These are phyloP conservation scores for Melitaea athalia DNA, from an alignment of 2,888 invertebrate species.

Conservation along the genomic window DNA sequence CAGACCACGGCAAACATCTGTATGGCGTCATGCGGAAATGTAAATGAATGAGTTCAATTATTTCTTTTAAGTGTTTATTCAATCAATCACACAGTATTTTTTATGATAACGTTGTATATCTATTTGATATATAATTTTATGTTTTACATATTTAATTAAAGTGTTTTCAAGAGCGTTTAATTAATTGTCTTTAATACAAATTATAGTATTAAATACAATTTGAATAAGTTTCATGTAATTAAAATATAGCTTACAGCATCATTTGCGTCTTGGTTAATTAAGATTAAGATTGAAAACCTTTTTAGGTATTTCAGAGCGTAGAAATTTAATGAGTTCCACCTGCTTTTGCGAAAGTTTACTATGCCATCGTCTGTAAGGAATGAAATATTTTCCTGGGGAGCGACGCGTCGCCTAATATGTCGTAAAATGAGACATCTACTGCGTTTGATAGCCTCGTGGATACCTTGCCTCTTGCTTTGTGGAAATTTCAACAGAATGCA, in stretches of 20 bases:
- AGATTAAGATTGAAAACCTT: background rate
- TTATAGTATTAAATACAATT: background rate
- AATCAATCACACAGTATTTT: no score
- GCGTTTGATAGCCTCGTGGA: constrained; percentile 55
- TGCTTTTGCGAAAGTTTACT: constrained; percentile 53
- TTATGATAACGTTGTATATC: no score
- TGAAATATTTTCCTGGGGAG: constrained; percentile 59
- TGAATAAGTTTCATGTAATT: background rate
- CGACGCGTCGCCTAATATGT: constrained; percentile 54
- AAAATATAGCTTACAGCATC: constrained; percentile 3
- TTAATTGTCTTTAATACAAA: background rate
- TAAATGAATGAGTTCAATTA: no score
- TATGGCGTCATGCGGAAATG: no score
- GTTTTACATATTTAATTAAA: no score
- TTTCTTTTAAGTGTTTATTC: no score
- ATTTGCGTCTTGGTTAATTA: background rate
- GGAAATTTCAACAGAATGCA: constrained; percentile 11
- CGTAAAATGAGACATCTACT: constrained; percentile 68
- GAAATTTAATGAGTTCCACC: constrained; percentile 16
- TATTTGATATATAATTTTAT: no score
- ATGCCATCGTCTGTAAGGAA: constrained; percentile 49
- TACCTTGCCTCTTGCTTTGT: constrained; percentile 9
- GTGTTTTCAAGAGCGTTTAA: no score
- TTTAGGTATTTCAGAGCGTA: constrained; percentile 7
- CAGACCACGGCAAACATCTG: no score